Evolutionary conservation across 92 coral and sea anemone genomes (phyloP), one percentile per base, ranked within the genome.

Genomic region (Parazoanthus atlanticus): DNA sequence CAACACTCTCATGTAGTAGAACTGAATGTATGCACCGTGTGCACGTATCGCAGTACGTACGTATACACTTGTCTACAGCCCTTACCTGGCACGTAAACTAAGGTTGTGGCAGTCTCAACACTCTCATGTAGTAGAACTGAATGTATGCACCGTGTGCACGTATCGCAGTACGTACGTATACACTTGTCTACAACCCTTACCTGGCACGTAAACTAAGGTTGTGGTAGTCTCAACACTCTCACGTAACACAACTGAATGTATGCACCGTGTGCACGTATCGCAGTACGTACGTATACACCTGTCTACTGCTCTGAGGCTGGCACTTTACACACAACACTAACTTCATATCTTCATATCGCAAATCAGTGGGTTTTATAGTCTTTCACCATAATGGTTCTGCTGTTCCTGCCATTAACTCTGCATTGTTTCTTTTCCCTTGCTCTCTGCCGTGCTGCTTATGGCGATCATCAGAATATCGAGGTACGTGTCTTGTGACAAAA

Each of bases 391-490:
- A 36, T 3, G 25, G n/a, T 8, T 75, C 79, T 21, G 40, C 15
- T n/a, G 16, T 38, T 75, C 49, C 10, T 10, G 79, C 0, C 30
- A 75, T 75, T 75, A 75, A 71, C 76, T 13, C 17, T 8, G 10
- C 49, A 6, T 36, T 38, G 28, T 75, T 19, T 75, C 43, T 75
- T 75, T 47, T 34, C 10, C 23, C 77, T 75, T 41, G 43, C 10
- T 75, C 43, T 75, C 31, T 36, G 76, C 49, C 79, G 28, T 75
- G 79, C 52, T 75, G 79, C 79, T 33, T 36, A 75, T 75, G 79
- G 31, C 30, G 43, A 34, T 36, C 79, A 19, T 75, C 79, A 75
- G 79, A 75, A 75, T 49, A 75, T 75, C 79, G 79, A 75, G 79
- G 79, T 75, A 75, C 26, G 79, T 75, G n/a, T 33, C 43, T 17